Conservation (phyloP, 1,140 invertebrate species). For the Diorhabda elongata region DNA sequence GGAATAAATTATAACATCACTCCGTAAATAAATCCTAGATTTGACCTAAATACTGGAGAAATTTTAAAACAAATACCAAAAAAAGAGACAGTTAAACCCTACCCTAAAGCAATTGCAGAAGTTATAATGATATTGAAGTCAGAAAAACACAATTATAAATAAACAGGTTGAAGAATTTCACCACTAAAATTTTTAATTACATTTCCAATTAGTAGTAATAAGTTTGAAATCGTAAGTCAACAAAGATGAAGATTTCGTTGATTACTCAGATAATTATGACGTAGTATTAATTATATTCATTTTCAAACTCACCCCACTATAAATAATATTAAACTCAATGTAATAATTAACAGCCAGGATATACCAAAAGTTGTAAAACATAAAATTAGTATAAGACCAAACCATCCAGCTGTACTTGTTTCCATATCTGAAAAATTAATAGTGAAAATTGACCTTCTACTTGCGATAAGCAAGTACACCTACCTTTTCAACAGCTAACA, state of each 20-base stretch:
- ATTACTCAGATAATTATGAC: neutral
- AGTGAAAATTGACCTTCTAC: neutral
- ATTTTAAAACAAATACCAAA: too few relatives aligned
- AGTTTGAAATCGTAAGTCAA: too few relatives aligned
- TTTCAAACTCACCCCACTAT: slow-evolving; percentile 36
- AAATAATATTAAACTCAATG: slow-evolving; percentile 35
- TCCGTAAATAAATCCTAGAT: too few relatives aligned
- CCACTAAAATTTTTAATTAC: too few relatives aligned
- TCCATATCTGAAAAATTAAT: slow-evolving; percentile 22
- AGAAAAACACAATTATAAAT: too few relatives aligned
- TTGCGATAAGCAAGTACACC: neutral
- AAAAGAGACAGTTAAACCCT: too few relatives aligned
- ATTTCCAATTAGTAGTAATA: too few relatives aligned
- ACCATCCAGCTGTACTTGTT: slow-evolving; percentile 32
- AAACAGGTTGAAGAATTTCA: too few relatives aligned
- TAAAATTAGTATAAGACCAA: slow-evolving; percentile 37
- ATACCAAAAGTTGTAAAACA: slow-evolving; percentile 39
- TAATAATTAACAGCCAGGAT: slow-evolving; percentile 34
- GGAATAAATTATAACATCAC: too few relatives aligned
- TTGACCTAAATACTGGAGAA: too few relatives aligned
- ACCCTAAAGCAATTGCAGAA: too few relatives aligned
- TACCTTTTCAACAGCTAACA: neutral
- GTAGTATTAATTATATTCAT: neutral
- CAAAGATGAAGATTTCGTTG: neutral
- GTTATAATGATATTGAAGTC: too few relatives aligned